Evolutionary conservation across 2,113 vertebrate genomes (phyloP), one percentile per base, ranked within the genome.

Genomic region (Eolophus roseicapilla): DNA sequence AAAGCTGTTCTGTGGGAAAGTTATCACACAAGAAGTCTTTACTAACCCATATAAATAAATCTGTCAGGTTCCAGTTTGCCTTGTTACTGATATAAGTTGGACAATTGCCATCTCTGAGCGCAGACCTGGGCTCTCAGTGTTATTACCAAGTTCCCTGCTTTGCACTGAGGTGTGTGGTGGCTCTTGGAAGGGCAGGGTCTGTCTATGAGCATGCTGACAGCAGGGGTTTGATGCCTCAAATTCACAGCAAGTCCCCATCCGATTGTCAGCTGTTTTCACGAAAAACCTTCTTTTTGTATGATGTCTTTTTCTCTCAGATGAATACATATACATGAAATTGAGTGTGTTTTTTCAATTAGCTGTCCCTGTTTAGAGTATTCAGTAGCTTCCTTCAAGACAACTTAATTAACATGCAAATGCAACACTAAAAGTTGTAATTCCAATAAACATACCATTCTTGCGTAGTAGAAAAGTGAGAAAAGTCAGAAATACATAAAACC

Each of bases 1-100:
- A 88, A 94, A 93, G 76, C 91, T 96, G 73, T 78, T 94, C 86
- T 92, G 33, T 86, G 89, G 88, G 80, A 84, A 86, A 93, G 69
- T 86, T 92, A 88, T 70, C 86, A 83, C 90, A 88, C 53, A 68
- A 63, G 31, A 78, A 92, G 50, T 71, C 77, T 86, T 94, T 86
- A 75, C 73, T 89, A 93, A 94, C 55, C 69, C 73, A 16, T 71
- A 64, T 43, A 96, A 95, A 95, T 92, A 92, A 93, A 94, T 92
- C 93, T 93, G 69, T 78, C 68, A 88, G 64, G 31, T 92, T 93
- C 46, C 47, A 75, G 59, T 92, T 88, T 96, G 60, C 46, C 39
- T 68, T 62, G 57, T 68, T 81, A n/a, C 55, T 82, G 80, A 92
- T 89, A 21, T 28, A n/a, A 63, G 46, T 11, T 91, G 91, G 95